These are phyloP conservation scores for Oedothorax gibbosus DNA, from an alignment of 1,140 invertebrate genomes.

Conservation along the genomic window DNA sequence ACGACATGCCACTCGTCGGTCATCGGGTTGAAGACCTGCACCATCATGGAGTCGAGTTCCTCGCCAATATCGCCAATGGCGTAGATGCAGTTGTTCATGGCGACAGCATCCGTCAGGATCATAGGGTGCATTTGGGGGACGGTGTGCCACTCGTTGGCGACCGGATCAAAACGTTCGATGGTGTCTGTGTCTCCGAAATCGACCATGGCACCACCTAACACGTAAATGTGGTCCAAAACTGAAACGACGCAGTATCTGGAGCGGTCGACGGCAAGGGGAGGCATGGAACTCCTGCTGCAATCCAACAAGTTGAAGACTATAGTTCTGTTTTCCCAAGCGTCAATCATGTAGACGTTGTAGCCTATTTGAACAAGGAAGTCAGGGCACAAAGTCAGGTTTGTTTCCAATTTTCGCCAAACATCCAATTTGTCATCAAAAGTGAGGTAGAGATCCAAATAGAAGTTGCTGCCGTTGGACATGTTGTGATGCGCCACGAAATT, in stretches of 20 bases:
- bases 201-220: neutral
- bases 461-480: neutral
- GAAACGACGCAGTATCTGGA: neutral
- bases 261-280: neutral
- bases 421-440: slow-evolving; percentile 14
- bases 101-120: neutral
- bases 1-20: neutral
- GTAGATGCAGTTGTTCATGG: slow-evolving; percentile 15
- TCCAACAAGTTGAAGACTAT: neutral
- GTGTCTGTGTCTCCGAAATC: neutral
- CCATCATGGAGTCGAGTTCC: neutral
- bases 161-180: slow-evolving; percentile 1
- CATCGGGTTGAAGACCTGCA: slow-evolving; percentile 6
- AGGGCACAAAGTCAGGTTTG: neutral
- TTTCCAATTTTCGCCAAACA: slow-evolving; percentile 3
- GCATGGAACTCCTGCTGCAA: neutral
- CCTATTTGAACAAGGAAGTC: neutral
- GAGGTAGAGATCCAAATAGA: neutral
- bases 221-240: neutral
- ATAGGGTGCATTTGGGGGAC: slow-evolving; percentile 3
- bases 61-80: slow-evolving; percentile 4
- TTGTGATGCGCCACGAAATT: neutral
- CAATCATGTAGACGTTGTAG: slow-evolving; percentile 1
- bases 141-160: neutral
- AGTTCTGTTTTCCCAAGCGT: neutral